These are phyloP conservation scores for Cyrtonyx montezumae DNA, from an alignment of 2,113 vertebrate species.

Conservation along the genomic window DNA sequence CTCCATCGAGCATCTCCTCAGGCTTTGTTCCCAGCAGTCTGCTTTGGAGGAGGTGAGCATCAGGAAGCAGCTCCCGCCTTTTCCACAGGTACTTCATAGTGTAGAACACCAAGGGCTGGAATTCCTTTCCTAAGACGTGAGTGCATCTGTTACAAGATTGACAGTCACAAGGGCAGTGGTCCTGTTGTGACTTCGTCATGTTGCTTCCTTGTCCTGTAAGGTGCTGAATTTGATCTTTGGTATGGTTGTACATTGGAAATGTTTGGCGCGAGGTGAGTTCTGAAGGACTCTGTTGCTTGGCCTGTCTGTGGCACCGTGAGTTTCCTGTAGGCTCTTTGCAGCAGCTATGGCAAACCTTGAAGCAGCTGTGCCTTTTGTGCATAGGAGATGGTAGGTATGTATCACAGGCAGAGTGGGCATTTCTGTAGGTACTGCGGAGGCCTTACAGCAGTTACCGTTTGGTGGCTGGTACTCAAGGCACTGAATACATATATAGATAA, in stretches of 20 bases:
- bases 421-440: neutral
- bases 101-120: neutral
- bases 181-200: neutral
- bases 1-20: neutral
- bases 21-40: neutral
- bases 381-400: neutral
- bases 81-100: neutral
- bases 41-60: neutral
- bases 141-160: neutral
- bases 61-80: neutral
- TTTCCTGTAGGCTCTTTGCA: neutral
- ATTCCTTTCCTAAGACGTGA: neutral
- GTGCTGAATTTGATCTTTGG: too few relatives aligned
- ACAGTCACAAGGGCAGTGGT: neutral
- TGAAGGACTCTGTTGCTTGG: neutral
- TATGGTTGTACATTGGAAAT: neutral
- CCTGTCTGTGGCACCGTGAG: accelerated
- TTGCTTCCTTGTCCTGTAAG: neutral
- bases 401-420: neutral
- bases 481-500: neutral
- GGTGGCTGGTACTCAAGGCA: neutral
- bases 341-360: accelerated
- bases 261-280: neutral
- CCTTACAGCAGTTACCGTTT: accelerated
- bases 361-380: neutral